Base-by-base conservation (phyloP, 64 coral and sea anemone species). In the Cladopsammia gracilis region DNA sequence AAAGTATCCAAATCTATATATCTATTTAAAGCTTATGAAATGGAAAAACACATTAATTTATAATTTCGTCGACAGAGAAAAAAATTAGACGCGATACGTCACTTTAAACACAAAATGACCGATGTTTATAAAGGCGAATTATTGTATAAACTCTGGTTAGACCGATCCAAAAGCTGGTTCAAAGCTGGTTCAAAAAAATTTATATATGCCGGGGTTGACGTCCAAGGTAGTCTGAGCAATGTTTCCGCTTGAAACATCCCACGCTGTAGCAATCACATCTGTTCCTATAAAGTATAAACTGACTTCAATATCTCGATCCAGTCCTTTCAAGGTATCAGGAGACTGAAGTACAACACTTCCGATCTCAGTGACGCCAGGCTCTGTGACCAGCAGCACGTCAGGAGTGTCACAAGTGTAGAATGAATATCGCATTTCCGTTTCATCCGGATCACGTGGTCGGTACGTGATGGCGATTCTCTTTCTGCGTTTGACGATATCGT, bases 181-280 rank as follows among this genome's bases (percentile, higher is more conserved):
- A 34, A 34, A 34, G 34, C 34, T 34, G 34, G 34, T 34, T 34
- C 34, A 34, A 34, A 34, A 34, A 34, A 34, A 34, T 34, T 34
- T 34, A 34, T 34, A 34, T 34, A 34, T 34, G 34, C 34, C 34
- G 34, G 12, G 5, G 53, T 10, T 10, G 53, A 74, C 71, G 45
- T 74, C 71, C 71, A 74, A 47, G 12, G 71, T 74, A 18, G 71
- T 74, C 45, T 74, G 71, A 74, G 44, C 45, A 9, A 13, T 20
- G 14, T 74, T 74, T 47, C 71, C 71, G 24, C 71, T 74, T 19
- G 34, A 18, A 47, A 74, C 71, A 74, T 74, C 71, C 71, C 71
- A 74, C 3, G 42, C 71, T 14, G 71, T 18, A 25, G 71, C 71
- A 6, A 74, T 48, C 5, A 74, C 6, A 34, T 74, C 71, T 47